These are phyloP conservation scores for Heptranchias perlo DNA, from an alignment of 2,113 vertebrate species.

Conservation along the genomic window DNA sequence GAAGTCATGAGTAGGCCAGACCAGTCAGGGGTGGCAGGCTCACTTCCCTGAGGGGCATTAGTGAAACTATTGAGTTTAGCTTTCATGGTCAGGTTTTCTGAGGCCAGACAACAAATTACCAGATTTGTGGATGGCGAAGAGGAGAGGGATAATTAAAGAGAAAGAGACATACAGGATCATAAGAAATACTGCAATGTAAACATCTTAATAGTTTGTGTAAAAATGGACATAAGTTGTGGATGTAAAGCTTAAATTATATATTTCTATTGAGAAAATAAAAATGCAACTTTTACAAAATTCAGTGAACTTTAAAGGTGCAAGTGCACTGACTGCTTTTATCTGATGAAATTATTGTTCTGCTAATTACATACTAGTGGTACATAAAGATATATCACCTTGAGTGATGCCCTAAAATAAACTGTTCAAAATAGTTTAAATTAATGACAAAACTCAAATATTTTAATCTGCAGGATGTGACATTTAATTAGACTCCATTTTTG, in stretches of 20 bases:
- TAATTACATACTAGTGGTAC: neutral
- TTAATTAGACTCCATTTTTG: neutral
- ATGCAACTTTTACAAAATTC: neutral
- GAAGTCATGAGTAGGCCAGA: neutral
- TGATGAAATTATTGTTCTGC: neutral
- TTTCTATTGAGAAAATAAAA: neutral
- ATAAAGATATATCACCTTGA: neutral
- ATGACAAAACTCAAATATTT: neutral
- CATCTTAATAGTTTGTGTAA: neutral
- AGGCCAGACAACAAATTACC: neutral
- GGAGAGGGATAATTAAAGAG: neutral
- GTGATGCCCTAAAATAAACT: neutral
- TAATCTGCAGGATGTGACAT: neutral
- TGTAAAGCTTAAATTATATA: neutral
- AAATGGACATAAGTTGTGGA: neutral
- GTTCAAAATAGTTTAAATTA: neutral
- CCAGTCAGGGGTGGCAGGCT: neutral
- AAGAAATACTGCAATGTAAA: neutral
- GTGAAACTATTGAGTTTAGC: neutral
- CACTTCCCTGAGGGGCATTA: neutral
- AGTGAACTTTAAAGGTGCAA: neutral
- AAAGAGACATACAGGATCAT: neutral
- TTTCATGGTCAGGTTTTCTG: neutral
- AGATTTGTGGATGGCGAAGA: neutral
- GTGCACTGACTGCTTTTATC: neutral